Base-by-base conservation (phyloP, 2,888 invertebrate genomes). In the Rotaria macrura region DNA sequence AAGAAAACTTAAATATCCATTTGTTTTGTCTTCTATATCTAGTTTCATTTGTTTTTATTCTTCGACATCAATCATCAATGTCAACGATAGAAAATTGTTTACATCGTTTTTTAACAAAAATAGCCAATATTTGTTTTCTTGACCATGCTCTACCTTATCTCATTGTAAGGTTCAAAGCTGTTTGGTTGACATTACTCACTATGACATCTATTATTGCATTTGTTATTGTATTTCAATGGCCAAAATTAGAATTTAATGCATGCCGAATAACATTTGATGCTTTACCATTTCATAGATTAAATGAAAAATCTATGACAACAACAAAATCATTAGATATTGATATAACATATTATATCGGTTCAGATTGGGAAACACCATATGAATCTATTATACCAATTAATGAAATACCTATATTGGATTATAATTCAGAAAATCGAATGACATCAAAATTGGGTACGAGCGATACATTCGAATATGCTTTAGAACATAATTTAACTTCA, bases 321-420 rank as follows among this genome's bases (percentile, higher is more conserved):
- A 40, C 29, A 40, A 74, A 74, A 74, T 23, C 74, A 23, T 74
- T 74, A 25, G 74, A 74, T 74, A 74, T 74, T 74, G 74, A 74
- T 40, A 74, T 74, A 25, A 74, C 74, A 40, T 74, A 74, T 74
- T 74, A 74, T 25, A 74, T 74, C 25, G 74, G 74, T 40, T 74
- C 74, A 43, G 23, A 23, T 40, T 40, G 38, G 38, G 74, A 74
- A 40, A 23, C 43, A 40, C 74, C 74, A 25, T 10, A 38, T 74
- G 74, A 74, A 74, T 74, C 74, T 9, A 40, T 40, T 4, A 74
- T 74, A 74, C 74, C 74, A 25, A 6, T 1, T 25, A 38, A 40
- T 20, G 74, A 74, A 40, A 40, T 40, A 4, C 74, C 74, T 14
- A 43, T n/a, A 38, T 14, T 43, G 4, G 43, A 40, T 40, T 38